Evolutionary conservation across 2,888 invertebrate genomes (phyloP), one percentile per base, ranked within the genome.

Genomic region (Tryphoninae sp.): DNA sequence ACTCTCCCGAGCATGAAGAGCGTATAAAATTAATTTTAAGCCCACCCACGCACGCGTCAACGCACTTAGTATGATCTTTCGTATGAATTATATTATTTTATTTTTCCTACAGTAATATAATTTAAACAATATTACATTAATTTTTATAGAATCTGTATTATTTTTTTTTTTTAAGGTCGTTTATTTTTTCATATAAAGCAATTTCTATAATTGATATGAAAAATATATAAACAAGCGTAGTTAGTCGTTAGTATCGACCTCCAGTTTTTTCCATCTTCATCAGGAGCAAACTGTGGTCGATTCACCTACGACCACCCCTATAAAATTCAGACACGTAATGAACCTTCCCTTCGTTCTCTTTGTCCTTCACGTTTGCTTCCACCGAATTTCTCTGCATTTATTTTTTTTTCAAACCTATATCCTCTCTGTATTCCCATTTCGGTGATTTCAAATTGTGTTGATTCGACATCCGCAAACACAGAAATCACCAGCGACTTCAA

Each of bases 401-500:
- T 61, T 22, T 51, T 42, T 61, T 49, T 49, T 62, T 75, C 61
- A 67, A 75, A 61, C 61, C 65, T 51, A 74, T 33, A 33, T 65
- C 33, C 74, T 51, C 51, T 51, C 78, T 58, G 23, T 69, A 40
- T 64, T 67, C 23, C 49, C 64, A 55, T 78, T 61, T 64, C 87
- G 86, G 87, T 90, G 90, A 91, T 90, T 91, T 90, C 90, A 89
- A 90, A 89, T 90, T 87, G 87, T 89, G 89, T 90, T 90, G 90
- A 91, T 91, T 90, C 89, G 89, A 87, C 88, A 89, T 88, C 84
- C 87, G 87, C 88, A 91, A 91, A 91, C 87, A 91, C 84, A 87
- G 85, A 86, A 84, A 75, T 71, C 78, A 61, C 74, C 65, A 23
- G 53, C 76, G 69, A 59, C 26, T 61, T 75, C 33, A 33, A 6